Evolutionary conservation across 1,140 invertebrate species (phyloP).

Genomic region (Dinothrombium tinctorium): DNA sequence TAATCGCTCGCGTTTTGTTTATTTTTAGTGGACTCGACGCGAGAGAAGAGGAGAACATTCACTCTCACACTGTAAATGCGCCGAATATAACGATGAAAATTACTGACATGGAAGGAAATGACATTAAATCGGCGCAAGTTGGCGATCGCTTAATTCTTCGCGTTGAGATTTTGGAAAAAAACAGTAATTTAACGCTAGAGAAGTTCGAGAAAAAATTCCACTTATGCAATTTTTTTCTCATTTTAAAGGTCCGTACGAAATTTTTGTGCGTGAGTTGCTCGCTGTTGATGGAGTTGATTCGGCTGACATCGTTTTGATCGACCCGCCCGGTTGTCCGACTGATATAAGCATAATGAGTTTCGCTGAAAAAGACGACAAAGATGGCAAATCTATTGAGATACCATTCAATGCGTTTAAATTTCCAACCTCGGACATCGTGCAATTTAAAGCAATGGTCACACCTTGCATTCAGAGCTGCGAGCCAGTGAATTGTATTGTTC

Average conservation of each 20-base stretch:
- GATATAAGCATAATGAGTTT: slow-evolving; percentile 67
- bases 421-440: slow-evolving; percentile 74
- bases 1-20: not conserved
- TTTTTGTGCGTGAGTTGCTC: slow-evolving; percentile 73
- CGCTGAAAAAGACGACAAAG: slow-evolving; percentile 20
- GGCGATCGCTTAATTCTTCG: slow-evolving; percentile 45
- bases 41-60: slow-evolving; percentile 22
- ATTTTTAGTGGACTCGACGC: not conserved
- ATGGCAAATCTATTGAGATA: slow-evolving; percentile 49
- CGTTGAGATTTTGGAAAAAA: slow-evolving; percentile 63
- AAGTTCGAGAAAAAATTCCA: not conserved
- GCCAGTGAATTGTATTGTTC: slow-evolving; percentile 24
- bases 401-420: slow-evolving; percentile 62
- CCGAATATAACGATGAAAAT: slow-evolving; percentile 86
- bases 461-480: slow-evolving; percentile 77
- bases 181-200: slow-evolving; percentile 11
- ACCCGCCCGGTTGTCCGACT: slow-evolving; percentile 42
- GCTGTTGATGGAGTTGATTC: slow-evolving; percentile 80
- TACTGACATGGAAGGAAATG: slow-evolving; percentile 26
- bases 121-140: slow-evolving; percentile 24
- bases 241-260: slow-evolving; percentile 48
- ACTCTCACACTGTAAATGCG: slow-evolving; percentile 45
- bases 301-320: slow-evolving; percentile 56
- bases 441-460: slow-evolving; percentile 74
- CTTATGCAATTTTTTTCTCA: not conserved